Conservation (phyloP, 2,888 invertebrate genomes). For the Cyaniris semiargus region DNA sequence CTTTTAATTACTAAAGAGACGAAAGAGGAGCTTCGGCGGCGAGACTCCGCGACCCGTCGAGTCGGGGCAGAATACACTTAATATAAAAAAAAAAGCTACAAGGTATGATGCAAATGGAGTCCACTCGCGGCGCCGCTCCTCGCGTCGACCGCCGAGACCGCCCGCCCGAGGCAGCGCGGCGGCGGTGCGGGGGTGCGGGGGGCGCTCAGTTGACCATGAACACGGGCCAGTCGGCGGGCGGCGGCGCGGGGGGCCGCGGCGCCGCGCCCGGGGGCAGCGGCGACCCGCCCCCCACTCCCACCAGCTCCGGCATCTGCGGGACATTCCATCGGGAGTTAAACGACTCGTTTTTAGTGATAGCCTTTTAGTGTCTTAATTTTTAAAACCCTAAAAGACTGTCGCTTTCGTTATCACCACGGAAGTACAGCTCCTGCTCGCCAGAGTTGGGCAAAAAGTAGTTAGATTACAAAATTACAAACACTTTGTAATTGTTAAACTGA, state of each 20-base stretch:
- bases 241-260: slow-evolving; percentile 68
- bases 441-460: no score
- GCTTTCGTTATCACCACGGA: no score
- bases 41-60: not conserved
- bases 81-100: not conserved
- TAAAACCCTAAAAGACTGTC: no score
- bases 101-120: not conserved
- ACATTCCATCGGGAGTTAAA: not conserved
- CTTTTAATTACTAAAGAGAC: not conserved
- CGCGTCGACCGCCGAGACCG: not conserved
- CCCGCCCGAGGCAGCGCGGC: not conserved
- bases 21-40: not conserved
- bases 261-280: slow-evolving; percentile 67
- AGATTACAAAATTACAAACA: no score
- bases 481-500: no score
- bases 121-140: no score
- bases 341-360: no score
- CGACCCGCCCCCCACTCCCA: slow-evolving; percentile 71
- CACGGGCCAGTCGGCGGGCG: slow-evolving; percentile 75
- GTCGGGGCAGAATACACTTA: not conserved
- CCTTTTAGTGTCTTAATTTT: no score
- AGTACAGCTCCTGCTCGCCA: no score
- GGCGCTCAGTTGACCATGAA: slow-evolving; percentile 67
- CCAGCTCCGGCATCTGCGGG: slow-evolving; percentile 68
- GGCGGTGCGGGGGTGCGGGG: not conserved